Percentiles rank a stretch among this genome's conserved stretches.
Evolutionary conservation across 2,797 vertebrate species (phyloP).

Genomic region (Chromobotia macracanthus): DNA sequence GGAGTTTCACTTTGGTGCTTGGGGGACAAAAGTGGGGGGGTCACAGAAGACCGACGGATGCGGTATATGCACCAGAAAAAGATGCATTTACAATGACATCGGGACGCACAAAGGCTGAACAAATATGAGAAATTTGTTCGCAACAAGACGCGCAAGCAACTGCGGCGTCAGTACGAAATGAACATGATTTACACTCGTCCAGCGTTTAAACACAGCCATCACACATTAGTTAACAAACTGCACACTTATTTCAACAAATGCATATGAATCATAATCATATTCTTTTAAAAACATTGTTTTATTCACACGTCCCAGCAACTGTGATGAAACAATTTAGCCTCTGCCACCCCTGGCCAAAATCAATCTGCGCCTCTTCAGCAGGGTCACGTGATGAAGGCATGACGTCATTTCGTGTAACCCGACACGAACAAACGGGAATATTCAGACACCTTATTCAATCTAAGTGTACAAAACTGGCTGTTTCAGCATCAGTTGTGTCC

Average conservation of each 20-base stretch:
- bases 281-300: background rate
- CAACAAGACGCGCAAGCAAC: too few relatives aligned
- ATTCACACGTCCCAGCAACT: background rate
- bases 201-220: background rate
- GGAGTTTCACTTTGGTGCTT: slow-evolving; percentile 32
- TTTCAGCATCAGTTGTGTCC: background rate
- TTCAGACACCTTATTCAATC: slow-evolving; percentile 2
- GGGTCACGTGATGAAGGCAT: slow-evolving; percentile 58
- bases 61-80: background rate
- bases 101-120: background rate
- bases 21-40: slow-evolving; percentile 53
- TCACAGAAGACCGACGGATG: background rate
- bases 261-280: background rate
- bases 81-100: background rate
- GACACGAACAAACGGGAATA: slow-evolving; percentile 64
- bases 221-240: background rate
- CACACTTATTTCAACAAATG: background rate
- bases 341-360: slow-evolving; percentile 20
- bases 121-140: background rate
- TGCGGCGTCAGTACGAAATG: too few relatives aligned
- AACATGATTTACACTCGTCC: too few relatives aligned
- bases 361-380: slow-evolving; percentile 50
- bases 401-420: slow-evolving; percentile 82
- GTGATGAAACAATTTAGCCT: slow-evolving; percentile 2
- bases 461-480: background rate